Evolutionary conservation across 2,888 invertebrate species (phyloP).

Genomic region (Phortica magna): DNA sequence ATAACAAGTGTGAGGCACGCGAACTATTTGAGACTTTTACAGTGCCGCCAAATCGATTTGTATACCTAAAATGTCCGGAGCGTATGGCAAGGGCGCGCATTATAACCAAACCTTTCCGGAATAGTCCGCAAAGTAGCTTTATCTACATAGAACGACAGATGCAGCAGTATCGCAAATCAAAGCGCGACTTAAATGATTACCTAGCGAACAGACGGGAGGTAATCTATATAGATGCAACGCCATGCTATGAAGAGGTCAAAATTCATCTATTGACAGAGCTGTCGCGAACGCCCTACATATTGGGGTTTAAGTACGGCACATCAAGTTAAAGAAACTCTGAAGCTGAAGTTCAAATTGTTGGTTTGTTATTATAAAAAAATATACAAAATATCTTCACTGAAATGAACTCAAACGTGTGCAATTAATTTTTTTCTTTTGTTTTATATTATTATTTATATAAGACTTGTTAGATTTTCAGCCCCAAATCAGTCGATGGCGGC

Average conservation of each 20-base stretch:
- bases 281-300: conserved; percentile 62
- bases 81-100: conserved; percentile 63
- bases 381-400: background rate
- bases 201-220: conserved; percentile 65
- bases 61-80: conserved; percentile 70
- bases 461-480: conserved; percentile 38
- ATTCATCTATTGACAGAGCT: conserved; percentile 59
- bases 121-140: conserved; percentile 58
- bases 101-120: conserved; percentile 53
- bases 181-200: conserved; percentile 60
- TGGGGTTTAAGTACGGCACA: conserved; percentile 64
- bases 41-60: conserved; percentile 80
- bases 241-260: conserved; percentile 60
- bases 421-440: conserved; percentile 39
- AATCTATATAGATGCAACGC: conserved; percentile 61
- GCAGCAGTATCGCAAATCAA: conserved; percentile 63
- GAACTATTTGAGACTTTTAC: conserved; percentile 78
- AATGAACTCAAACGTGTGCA: conserved; percentile 58
- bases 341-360: background rate
- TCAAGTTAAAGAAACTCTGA: conserved; percentile 3
- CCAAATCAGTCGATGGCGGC: conserved; percentile 32
- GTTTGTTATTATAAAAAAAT: background rate
- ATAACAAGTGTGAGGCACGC: conserved; percentile 79
- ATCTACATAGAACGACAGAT: conserved; percentile 65
- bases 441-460: conserved; percentile 27